Percentiles rank a stretch among this genome's conserved stretches.
Conservation (phyloP, 2,113 vertebrate species). For the Pelvicachromis taeniatus region DNA sequence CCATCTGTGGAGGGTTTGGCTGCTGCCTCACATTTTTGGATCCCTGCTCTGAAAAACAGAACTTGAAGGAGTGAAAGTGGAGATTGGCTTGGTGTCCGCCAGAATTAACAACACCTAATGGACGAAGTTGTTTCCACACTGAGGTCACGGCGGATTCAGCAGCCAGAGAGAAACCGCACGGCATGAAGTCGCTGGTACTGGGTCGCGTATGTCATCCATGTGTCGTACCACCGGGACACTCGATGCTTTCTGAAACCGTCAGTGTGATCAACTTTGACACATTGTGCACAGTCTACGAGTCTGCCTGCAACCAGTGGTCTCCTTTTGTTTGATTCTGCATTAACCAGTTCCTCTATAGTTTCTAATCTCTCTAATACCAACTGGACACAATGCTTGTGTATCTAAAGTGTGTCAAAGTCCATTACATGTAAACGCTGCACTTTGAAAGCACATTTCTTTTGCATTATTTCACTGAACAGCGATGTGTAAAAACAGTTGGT, state of each 20-base stretch:
- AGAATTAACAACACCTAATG: slow-evolving; percentile 1
- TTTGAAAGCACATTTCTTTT: neutral
- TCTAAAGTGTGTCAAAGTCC: neutral
- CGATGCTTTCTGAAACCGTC: neutral
- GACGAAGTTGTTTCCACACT: neutral
- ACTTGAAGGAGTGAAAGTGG: neutral
- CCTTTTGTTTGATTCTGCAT: neutral
- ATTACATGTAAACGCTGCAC: neutral
- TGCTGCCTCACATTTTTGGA: neutral
- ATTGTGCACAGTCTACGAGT: neutral
- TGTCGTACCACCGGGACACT: neutral
- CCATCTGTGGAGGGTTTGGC: slow-evolving; percentile 2
- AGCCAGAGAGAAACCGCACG: slow-evolving; percentile 1
- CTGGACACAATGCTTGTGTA: neutral
- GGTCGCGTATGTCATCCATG: neutral
- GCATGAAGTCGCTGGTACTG: neutral
- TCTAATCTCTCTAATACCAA: neutral
- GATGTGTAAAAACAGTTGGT: neutral
- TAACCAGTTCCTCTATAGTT: neutral
- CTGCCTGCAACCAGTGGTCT: neutral
- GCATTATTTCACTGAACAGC: neutral
- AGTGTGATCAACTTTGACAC: neutral
- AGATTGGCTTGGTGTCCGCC: neutral
- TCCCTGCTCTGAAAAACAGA: neutral
- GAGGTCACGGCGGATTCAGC: neutral